These are phyloP conservation scores for Nephrotoma guestfalica DNA, from an alignment of 2,888 invertebrate species.

Conservation along the genomic window DNA sequence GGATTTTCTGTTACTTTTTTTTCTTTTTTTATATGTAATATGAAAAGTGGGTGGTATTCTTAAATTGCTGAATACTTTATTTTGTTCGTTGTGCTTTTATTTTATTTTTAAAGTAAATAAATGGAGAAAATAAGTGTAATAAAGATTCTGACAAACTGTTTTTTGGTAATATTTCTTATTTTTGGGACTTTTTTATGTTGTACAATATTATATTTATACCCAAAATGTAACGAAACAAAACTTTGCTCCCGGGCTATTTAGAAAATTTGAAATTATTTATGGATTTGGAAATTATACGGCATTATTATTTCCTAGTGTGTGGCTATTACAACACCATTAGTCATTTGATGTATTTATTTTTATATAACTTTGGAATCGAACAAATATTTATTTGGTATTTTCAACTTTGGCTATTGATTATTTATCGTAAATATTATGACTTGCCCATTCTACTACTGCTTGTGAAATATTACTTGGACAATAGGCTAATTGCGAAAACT, in stretches of 20 bases:
- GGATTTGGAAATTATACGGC: not conserved
- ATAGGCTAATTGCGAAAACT: no score
- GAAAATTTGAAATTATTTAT: not conserved
- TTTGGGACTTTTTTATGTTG: not conserved
- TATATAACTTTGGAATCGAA: no score
- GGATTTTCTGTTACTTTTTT: not conserved
- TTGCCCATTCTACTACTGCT: no score
- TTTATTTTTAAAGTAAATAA: not conserved
- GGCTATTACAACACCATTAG: not conserved
- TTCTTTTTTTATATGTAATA: not conserved
- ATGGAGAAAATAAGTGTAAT: not conserved
- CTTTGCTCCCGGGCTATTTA: not conserved
- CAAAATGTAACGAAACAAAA: not conserved
- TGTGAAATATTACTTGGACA: no score
- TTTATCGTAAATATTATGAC: no score
- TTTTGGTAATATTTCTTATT: not conserved
- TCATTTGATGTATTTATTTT: not conserved
- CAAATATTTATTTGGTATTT: no score
- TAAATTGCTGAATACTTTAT: not conserved
- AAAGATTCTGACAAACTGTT: not conserved
- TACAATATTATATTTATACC: not conserved
- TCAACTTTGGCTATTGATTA: no score
- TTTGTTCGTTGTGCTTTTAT: not conserved
- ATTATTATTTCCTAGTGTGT: not conserved
- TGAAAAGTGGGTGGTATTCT: not conserved